Evolutionary conservation across 2,797 vertebrate genomes (phyloP), one percentile per base, ranked within the genome.

Genomic region (Prionace glauca): DNA sequence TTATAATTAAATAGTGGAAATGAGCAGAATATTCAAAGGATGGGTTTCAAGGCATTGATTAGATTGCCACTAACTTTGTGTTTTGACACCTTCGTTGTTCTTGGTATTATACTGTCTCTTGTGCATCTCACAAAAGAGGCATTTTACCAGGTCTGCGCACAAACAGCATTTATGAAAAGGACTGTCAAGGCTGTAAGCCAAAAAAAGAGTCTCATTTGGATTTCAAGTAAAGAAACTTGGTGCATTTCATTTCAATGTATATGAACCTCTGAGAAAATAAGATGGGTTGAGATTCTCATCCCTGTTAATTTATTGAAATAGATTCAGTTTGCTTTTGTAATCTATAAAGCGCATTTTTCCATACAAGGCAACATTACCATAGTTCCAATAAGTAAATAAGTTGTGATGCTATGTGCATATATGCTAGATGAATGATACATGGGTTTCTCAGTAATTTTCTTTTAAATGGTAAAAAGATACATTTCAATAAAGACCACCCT

Each of bases 221-320:
- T 98, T 98, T 98, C 97, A 97, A 98, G 97, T 97, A 97, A 98
- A 97, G 97, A 97, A 98, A 98, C 97, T 97, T 98, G 98, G 97
- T 97, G 97, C 97, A 98, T 98, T 97, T 98, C 97, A 98, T 98
- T 98, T 98, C 97, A 97, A 98, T 98, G 97, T 98, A 98, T 97
- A 97, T 95, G 98, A 97, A 97, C 97, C 97, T 97, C 97, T 98
- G 97, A 98, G 93, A 95, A 98, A 98, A 97, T 97, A 97, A 96
- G 97, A 97, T 97, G 97, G 97, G 97, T 97, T 97, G 96, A 97
- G 97, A 98, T 97, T 98, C 97, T 98, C 97, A 97, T 97, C 97
- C 97, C 97, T 97, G 97, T 97, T 98, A 98, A 98, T 98, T 98
- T 98, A 98, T 97, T 98, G 97, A 98, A 98, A 98, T 98, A 95